These are phyloP conservation scores for Columba janthina DNA, from an alignment of 2,113 vertebrate genomes.

Conservation along the genomic window DNA sequence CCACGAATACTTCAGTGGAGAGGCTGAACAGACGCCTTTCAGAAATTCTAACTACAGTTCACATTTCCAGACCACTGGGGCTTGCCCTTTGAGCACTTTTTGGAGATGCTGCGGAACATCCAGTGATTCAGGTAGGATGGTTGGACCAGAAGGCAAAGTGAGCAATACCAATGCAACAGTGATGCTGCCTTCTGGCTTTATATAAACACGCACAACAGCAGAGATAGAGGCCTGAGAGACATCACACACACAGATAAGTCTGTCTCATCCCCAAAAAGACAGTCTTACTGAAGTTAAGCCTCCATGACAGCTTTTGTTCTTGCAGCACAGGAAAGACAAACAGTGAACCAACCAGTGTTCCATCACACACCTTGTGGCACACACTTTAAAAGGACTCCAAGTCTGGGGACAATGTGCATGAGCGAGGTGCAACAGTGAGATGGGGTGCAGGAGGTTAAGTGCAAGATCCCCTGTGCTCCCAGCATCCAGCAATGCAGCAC, in stretches of 20 bases:
- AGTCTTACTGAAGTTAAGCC: neutral
- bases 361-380: accelerated
- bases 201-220: neutral
- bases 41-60: neutral
- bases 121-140: neutral
- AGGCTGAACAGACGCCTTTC: neutral
- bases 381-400: neutral
- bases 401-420: too few species aligned
- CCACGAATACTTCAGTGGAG: neutral
- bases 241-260: neutral
- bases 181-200: neutral
- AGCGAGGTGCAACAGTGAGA: accelerated
- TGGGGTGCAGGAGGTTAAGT: accelerated
- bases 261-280: neutral
- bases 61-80: neutral
- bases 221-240: neutral
- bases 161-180: neutral
- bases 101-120: neutral
- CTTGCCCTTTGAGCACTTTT: neutral
- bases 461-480: neutral
- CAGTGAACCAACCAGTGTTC: accelerated
- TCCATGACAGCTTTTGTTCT: neutral
- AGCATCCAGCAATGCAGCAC: neutral
- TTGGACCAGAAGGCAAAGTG: neutral
- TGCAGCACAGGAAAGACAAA: neutral